Percentiles rank a stretch among this genome's conserved stretches.
Evolutionary conservation across 2,113 vertebrate species (phyloP).

Genomic region (Ictidomys tridecemlineatus): DNA sequence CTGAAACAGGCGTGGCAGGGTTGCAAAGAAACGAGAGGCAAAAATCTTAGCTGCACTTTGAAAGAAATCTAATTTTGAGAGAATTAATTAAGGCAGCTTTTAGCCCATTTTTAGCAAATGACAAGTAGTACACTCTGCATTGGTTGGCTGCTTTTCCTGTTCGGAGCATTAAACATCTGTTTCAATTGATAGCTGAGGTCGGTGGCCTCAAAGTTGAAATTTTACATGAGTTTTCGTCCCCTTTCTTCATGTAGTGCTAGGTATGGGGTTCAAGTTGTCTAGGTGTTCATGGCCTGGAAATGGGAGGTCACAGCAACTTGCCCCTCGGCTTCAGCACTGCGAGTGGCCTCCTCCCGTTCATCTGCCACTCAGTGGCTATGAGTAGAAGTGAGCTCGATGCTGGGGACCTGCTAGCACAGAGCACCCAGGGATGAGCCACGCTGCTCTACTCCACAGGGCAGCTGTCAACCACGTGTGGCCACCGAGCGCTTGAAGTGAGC

Average conservation of each 20-base stretch:
- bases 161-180: background rate
- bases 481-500: no score
- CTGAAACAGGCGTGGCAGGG: background rate
- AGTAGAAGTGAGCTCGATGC: no score
- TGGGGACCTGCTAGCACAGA: background rate
- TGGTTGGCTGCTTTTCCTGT: background rate
- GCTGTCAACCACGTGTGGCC: background rate
- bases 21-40: background rate
- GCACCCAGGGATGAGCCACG: background rate
- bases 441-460: background rate
- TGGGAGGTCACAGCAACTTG: rapidly evolving
- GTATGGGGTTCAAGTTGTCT: rapidly evolving
- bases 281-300: background rate
- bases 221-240: no score
- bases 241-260: background rate
- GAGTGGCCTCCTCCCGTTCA: background rate
- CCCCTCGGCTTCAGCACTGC: background rate
- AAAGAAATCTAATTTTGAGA: background rate
- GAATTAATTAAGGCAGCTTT: background rate
- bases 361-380: background rate
- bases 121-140: background rate
- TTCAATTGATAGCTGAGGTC: background rate
- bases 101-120: background rate
- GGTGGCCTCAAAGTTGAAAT: background rate
- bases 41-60: background rate